These are phyloP conservation scores for Thereva nobilitata DNA, from an alignment of 2,888 invertebrate genomes.

Conservation along the genomic window DNA sequence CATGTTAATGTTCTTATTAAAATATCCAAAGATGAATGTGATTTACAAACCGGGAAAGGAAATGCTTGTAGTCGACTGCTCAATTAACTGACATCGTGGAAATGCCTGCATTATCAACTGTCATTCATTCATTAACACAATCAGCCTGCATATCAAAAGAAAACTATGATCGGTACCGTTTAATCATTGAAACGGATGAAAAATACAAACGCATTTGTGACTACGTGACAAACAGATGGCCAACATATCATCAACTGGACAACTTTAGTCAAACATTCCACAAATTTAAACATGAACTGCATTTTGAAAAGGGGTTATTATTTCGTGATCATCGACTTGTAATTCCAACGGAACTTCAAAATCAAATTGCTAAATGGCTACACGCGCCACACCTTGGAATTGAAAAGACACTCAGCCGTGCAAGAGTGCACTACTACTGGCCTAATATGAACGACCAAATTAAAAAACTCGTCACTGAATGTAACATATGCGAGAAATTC, in stretches of 20 bases:
- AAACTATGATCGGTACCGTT: constrained; percentile 30
- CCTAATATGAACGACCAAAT: constrained; percentile 48
- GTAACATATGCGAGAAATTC: constrained; percentile 37
- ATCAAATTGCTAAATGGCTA: constrained; percentile 43
- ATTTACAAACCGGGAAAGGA: constrained; percentile 47
- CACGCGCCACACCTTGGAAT: constrained; percentile 50
- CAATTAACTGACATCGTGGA: constrained; percentile 38
- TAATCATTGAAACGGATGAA: not conserved
- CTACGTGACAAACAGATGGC: constrained; percentile 39
- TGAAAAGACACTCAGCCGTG: constrained; percentile 47
- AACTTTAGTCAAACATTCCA: constrained; percentile 18
- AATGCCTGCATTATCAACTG: constrained; percentile 35
- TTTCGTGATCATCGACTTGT: constrained; percentile 40
- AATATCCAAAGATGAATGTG: constrained; percentile 44
- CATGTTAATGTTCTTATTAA: constrained; percentile 47
- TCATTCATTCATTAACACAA: constrained; percentile 38
- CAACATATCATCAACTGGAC: constrained; percentile 36
- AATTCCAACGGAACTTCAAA: constrained; percentile 42
- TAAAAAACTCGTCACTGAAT: constrained; percentile 41
- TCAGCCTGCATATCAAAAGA: constrained; percentile 37
- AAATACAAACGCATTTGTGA: not conserved
- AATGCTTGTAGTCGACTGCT: constrained; percentile 47
- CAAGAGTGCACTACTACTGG: constrained; percentile 49
- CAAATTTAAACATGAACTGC: not conserved
- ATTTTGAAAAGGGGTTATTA: constrained; percentile 35